Base-by-base conservation (phyloP, 92 coral and sea anemone genomes). In the Chrysogorgia sp. region DNA sequence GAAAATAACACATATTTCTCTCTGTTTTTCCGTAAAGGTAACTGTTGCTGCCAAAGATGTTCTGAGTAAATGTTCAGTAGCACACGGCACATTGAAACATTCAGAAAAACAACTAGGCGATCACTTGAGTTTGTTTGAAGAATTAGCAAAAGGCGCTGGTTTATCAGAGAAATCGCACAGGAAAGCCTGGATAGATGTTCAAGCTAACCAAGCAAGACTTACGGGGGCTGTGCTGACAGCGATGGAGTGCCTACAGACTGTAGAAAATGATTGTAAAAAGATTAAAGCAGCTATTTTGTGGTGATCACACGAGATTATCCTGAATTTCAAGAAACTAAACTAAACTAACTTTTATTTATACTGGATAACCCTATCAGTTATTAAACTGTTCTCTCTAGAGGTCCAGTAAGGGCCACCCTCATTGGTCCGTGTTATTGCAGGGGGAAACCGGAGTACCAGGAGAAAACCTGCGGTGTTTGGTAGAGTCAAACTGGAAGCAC, bases 241-340 rank as follows among this genome's bases (percentile, higher is more conserved):
- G 10, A 93, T 93, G 98, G 94, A 93, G 48, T 68, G 90, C 50
- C 84, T 93, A 91, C 92, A 92, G 17, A 90, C 92, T 13, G 98
- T 93, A 21, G 97, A 93, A 13, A 91, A 88, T 76, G 91, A 93
- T 70, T 93, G 90, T 74, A 93, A 91, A 77, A 93, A 87, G 76
- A 91, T 93, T 52, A 93, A 93, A 76, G 98, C 98, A n/a, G 98
- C 98, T 2, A 89, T 93, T 93, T 77, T 91, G 10, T 93, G 98
- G 97, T 90, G 77, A 71, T 56, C 23, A 15, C 2, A 47, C 15
- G 7, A 2, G 2, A 7, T 7, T 5, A 5, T 6, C 22, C 6
- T 3, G 59, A 43, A 43, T 43, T 43, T 9, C 17, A 43, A 17
- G 17, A 8, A 43, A 43, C 17, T 52, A 23, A 17, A 52, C 59